Conservation (phyloP, 2,797 vertebrate genomes). For the Benthosema pterotum region DNA sequence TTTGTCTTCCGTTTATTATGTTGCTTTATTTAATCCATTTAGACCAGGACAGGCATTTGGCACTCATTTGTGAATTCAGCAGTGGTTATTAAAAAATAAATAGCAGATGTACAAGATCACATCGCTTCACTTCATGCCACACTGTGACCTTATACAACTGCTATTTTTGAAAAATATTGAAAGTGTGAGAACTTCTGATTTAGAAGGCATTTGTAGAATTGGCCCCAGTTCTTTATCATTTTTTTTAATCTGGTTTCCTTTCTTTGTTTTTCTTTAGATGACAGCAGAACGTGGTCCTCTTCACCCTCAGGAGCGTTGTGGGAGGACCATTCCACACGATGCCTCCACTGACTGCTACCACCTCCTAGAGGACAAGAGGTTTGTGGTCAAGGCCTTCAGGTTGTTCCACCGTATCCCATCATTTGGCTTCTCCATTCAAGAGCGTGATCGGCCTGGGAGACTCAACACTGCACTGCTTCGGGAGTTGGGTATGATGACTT, state of each 20-base stretch:
- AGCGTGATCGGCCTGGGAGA: conserved; percentile 84
- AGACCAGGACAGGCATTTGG: too few relatives aligned
- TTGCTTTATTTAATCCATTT: too few relatives aligned
- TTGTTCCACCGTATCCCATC: conserved; percentile 93
- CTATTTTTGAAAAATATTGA: too few relatives aligned
- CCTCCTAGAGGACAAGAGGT: conserved; percentile 83
- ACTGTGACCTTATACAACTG: too few relatives aligned
- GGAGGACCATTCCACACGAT: conserved; percentile 78
- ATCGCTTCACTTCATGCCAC: too few relatives aligned
- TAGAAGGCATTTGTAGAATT: too few relatives aligned
- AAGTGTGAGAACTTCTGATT: too few relatives aligned
- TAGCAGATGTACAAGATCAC: too few relatives aligned
- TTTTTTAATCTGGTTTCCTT: not conserved
- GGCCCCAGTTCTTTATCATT: not conserved
- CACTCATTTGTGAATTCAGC: too few relatives aligned
- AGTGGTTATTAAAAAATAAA: too few relatives aligned
- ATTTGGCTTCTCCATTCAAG: conserved; percentile 89
- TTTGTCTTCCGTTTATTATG: too few relatives aligned
- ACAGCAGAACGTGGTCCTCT: conserved; percentile 45
- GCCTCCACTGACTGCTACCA: conserved; percentile 74
- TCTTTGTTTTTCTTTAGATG: conserved; percentile 39
- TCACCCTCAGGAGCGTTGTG: conserved; percentile 78
- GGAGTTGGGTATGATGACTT: conserved; percentile 80
- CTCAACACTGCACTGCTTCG: conserved; percentile 85
- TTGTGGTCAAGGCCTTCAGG: conserved; percentile 87